Conservation (phyloP, 2,797 vertebrate species). For the Antrozous pallidus region DNA sequence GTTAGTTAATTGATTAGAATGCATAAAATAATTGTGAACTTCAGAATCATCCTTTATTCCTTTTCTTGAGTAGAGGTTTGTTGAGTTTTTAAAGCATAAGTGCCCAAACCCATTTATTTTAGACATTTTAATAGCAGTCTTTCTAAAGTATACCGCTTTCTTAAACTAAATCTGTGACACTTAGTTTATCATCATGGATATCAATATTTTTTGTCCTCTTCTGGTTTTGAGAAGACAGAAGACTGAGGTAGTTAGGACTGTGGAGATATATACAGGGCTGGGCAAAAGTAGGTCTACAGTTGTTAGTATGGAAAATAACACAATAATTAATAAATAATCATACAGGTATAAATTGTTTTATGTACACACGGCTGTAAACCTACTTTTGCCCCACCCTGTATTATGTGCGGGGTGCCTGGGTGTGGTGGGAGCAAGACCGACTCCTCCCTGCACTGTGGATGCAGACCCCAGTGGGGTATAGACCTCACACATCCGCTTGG, state of each 20-base stretch:
- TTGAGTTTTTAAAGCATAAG: background rate
- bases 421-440: background rate
- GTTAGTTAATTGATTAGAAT: background rate
- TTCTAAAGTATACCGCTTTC: conserved; percentile 18
- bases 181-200: background rate
- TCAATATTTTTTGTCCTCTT: background rate
- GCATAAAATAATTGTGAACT: background rate
- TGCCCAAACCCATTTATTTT: background rate
- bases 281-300: background rate
- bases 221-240: background rate
- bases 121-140: background rate
- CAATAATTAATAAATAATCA: background rate
- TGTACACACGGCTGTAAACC: background rate
- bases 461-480: background rate
- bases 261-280: background rate
- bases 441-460: background rate
- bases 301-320: background rate
- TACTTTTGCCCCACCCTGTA: background rate
- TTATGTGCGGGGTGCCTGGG: background rate
- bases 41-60: background rate
- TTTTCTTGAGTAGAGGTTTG: background rate
- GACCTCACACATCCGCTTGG: background rate
- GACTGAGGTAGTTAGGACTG: background rate
- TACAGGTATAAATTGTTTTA: background rate
- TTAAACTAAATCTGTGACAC: background rate